Conservation (phyloP, 2,113 vertebrate genomes). For the Emydocephalus ijimae region DNA sequence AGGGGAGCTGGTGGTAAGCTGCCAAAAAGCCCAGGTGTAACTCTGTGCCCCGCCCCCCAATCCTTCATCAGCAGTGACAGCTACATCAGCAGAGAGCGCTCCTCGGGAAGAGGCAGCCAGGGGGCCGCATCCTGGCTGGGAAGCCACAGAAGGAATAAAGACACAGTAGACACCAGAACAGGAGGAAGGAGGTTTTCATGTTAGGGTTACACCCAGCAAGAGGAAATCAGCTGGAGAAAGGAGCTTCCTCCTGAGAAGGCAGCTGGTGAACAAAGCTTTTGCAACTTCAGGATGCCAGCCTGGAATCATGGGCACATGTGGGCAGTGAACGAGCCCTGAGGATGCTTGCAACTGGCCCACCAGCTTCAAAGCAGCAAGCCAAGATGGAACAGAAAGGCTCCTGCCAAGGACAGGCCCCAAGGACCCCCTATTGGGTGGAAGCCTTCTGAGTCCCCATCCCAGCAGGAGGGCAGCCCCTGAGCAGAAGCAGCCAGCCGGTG, state of each 20-base stretch:
- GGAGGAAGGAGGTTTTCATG: neutral
- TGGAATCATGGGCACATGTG: neutral
- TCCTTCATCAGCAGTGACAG: neutral
- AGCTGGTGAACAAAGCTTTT: neutral
- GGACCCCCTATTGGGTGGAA: neutral
- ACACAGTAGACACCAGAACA: neutral
- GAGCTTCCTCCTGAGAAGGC: neutral
- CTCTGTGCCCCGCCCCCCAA: accelerated
- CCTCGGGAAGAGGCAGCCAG: neutral
- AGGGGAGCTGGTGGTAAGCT: neutral
- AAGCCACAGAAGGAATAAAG: neutral
- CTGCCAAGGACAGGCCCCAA: neutral
- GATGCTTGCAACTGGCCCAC: neutral
- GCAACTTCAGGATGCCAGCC: neutral
- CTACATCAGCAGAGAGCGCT: neutral
- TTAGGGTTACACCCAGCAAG: neutral
- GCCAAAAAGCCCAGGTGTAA: neutral
- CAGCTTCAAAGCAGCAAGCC: neutral
- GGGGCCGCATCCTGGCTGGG: neutral
- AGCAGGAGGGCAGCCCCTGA: neutral
- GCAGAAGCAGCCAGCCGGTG: too few species aligned
- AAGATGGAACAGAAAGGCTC: neutral
- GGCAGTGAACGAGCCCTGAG: neutral
- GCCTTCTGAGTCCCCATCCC: neutral
- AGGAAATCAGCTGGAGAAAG: neutral